Evolutionary conservation across 37 sponge, comb jelly and placozoan genomes (phyloP).

Genomic region (Tethya wilhelma): DNA sequence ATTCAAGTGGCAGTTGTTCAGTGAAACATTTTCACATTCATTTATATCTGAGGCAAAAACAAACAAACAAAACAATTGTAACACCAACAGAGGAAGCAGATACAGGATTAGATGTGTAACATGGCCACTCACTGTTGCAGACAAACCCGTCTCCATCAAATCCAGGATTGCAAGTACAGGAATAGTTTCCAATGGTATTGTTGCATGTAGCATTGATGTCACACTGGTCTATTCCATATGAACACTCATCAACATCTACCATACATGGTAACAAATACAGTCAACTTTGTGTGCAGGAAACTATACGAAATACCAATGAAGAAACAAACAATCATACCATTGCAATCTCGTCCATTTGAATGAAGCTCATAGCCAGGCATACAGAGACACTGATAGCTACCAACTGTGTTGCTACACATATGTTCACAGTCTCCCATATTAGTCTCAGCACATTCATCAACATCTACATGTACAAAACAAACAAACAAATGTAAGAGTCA

Average conservation of each 20-base stretch:
- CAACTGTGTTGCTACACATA: constrained; percentile 23
- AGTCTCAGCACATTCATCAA: constrained; percentile 7
- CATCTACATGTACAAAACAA: neutral
- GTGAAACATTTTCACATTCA: too few species aligned
- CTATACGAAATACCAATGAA: too few species aligned
- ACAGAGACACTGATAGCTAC: constrained; percentile 20
- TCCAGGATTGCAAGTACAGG: constrained; percentile 32
- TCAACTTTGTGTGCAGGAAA: too few species aligned
- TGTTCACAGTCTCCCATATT: constrained; percentile 1
- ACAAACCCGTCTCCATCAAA: constrained; percentile 46
- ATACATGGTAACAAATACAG: too few species aligned
- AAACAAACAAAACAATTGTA: too few species aligned
- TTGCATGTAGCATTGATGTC: constrained; percentile 23
- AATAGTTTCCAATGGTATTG: constrained; percentile 36
- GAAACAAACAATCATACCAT: neutral
- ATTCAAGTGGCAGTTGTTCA: neutral
- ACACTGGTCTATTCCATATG: constrained; percentile 1
- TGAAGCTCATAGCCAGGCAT: neutral
- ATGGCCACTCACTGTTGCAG: constrained; percentile 19
- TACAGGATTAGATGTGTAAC: too few species aligned
- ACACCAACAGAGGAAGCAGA: too few species aligned
- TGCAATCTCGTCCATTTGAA: too few species aligned
- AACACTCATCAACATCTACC: constrained; percentile 56
- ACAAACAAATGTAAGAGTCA: too few species aligned
- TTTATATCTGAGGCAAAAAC: too few species aligned